Percentiles rank a stretch among this genome's conserved stretches.
Evolutionary conservation across 2,888 invertebrate species (phyloP).

Genomic region (Trachelus troglodyta): DNA sequence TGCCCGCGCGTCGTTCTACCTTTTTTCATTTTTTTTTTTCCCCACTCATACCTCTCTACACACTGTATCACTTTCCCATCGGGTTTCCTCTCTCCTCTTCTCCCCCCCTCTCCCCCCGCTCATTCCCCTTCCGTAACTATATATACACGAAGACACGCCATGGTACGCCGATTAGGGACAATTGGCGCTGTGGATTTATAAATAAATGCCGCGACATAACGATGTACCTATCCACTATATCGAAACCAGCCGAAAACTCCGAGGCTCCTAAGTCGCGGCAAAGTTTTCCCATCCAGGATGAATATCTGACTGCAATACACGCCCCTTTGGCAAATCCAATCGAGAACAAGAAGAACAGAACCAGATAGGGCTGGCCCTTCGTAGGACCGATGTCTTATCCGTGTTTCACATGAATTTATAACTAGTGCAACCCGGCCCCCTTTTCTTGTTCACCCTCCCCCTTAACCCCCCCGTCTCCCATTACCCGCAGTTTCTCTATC

Average conservation of each 20-base stretch:
- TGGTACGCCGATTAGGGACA: conserved; percentile 24
- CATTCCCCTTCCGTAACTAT: neutral
- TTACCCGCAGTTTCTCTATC: neutral
- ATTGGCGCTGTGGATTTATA: conserved; percentile 30
- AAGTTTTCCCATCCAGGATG: conserved; percentile 1
- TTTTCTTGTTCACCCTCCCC: neutral
- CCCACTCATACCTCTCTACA: neutral
- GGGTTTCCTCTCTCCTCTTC: neutral
- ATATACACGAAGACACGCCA: neutral
- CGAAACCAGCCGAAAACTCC: neutral
- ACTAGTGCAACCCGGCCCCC: neutral
- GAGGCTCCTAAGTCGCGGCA: neutral
- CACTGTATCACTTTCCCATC: neutral
- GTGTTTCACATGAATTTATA: conserved; percentile 5
- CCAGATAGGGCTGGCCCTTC: neutral
- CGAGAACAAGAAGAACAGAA: neutral
- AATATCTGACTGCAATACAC: neutral
- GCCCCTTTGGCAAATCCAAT: neutral
- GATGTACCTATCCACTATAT: neutral
- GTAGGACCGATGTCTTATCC: neutral
- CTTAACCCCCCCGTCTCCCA: too few species aligned
- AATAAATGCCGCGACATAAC: conserved; percentile 26
- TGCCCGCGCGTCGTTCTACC: conserved; percentile 20
- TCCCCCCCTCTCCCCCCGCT: neutral
- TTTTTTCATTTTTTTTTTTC: conserved; percentile 9